Base-by-base conservation (phyloP, 2,113 vertebrate genomes). In the Porphyrio hochstetteri region DNA sequence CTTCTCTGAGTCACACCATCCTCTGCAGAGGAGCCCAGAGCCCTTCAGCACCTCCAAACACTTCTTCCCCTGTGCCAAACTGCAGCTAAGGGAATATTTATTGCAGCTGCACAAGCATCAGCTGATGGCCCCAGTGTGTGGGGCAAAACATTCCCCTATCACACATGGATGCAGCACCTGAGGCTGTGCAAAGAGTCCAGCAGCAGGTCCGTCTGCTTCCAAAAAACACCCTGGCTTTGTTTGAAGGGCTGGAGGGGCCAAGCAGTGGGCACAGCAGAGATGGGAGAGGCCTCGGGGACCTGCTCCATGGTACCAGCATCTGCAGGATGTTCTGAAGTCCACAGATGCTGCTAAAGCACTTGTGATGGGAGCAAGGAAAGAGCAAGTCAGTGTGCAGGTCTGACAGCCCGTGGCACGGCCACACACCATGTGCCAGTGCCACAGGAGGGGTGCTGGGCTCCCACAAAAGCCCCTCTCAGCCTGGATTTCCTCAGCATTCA, bases 381-480 rank as follows among this genome's bases (percentile, higher is more conserved):
- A 46, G 5, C 13, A 36, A 59, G 31, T 44, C 52, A 55, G 28
- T 0, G 0, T 53, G 31, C 1, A 19, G 29, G 27, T 33, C 64
- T 0, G 0, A 27, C 8, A 5, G 44, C 68, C 59, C 2, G 0
- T 3, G 4, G 71, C 61, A 79, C 40, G 1, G 2, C 27, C 0
- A 1, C 27, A 44, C 15, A 1, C 25, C 1, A 0, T 2, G 13
- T 42, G 27, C 42, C 1, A 0, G 21, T 84, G 71, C 25, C 14
- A 1, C 42, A 68, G 71, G 55, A 57, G 6, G 23, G 33, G 17
- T 18, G 6, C 55, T 3, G 36, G 82, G 59, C 50, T 83, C 71
- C 1, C 2, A 31, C 4, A 5, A 35, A 76, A 82, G 13, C n/a
- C 35, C 21, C 18, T 79, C 72, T 64, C 68, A 76, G 25, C 36